Percentiles rank a stretch among this genome's conserved stretches.
These are phyloP conservation scores for Nautilus pompilius DNA, from an alignment of 1,140 invertebrate genomes.

Conservation along the genomic window DNA sequence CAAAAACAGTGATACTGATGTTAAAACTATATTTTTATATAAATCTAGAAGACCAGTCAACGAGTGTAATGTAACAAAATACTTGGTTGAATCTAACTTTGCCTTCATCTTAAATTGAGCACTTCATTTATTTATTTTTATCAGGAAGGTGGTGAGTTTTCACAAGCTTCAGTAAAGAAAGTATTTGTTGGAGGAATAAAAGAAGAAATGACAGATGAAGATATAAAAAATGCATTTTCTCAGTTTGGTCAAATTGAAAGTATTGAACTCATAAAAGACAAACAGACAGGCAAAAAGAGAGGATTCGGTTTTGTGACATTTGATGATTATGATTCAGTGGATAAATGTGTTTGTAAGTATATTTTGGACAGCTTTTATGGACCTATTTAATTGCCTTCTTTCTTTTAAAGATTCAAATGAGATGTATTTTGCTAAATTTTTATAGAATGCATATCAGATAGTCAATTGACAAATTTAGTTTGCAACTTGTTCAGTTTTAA, in stretches of 20 bases:
- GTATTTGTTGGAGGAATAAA: conserved; percentile 79
- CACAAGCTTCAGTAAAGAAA: conserved; percentile 60
- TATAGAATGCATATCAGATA: not conserved
- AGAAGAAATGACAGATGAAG: conserved; percentile 78
- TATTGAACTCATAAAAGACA: conserved; percentile 25
- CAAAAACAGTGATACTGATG: too few relatives aligned
- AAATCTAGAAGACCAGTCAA: too few relatives aligned
- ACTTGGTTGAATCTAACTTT: too few relatives aligned
- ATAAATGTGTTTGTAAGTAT: conserved; percentile 58
- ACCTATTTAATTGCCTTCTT: not conserved
- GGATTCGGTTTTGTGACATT: conserved; percentile 49
- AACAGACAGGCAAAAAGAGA: conserved; percentile 17
- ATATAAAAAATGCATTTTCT: conserved; percentile 86
- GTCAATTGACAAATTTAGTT: too few relatives aligned
- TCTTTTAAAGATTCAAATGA: not conserved
- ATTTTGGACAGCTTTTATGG: too few relatives aligned
- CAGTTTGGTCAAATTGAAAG: conserved; percentile 71
- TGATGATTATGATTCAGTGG: conserved; percentile 47
- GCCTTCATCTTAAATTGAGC: too few relatives aligned
- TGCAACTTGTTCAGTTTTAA: too few relatives aligned
- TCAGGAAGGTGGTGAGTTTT: not conserved
- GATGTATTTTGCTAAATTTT: not conserved
- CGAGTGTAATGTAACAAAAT: too few relatives aligned
- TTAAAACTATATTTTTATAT: too few relatives aligned
- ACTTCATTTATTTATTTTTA: too few relatives aligned